phyloP scores from a whole-genome alignment of 2,113 vertebrate species.

The Amia ocellicauda region DNA sequence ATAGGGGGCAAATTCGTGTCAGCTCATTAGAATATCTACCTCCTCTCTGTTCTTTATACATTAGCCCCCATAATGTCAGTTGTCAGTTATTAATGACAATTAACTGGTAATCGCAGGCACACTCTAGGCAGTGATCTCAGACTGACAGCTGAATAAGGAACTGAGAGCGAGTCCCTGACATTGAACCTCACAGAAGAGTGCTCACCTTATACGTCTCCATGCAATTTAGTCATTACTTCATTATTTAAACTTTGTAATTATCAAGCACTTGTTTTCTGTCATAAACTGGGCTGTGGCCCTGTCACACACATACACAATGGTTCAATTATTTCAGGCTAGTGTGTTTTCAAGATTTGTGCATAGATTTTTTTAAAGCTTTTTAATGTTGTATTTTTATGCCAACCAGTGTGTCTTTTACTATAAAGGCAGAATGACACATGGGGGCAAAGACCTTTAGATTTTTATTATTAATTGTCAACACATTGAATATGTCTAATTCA shows the following conservation, averaged over 20 bases:
- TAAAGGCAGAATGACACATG: no score
- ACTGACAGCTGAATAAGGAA: constrained; percentile 78
- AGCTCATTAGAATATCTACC: constrained; percentile 83
- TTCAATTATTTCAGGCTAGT: no score
- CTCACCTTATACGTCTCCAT: constrained; percentile 75
- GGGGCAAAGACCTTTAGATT: no score
- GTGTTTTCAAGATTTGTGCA: no score
- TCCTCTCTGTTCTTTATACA: constrained; percentile 77
- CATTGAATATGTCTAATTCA: no score
- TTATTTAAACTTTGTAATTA: not conserved
- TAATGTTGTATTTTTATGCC: no score
- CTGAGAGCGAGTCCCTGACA: constrained; percentile 69
- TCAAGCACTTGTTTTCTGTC: not conserved
- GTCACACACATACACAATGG: no score
- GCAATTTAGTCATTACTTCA: not conserved
- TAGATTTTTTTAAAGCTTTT: no score
- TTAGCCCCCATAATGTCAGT: constrained; percentile 81
- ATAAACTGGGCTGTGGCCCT: not conserved
- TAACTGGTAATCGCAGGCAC: constrained; percentile 80
- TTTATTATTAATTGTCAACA: no score
- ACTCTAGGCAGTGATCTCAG: constrained; percentile 76
- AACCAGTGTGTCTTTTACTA: no score
- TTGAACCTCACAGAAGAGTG: constrained; percentile 73
- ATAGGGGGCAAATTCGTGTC: constrained; percentile 80
- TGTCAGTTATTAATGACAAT: constrained; percentile 89